Evolutionary conservation across 2,888 invertebrate genomes (phyloP).

Genomic region (Archips crataeganus): DNA sequence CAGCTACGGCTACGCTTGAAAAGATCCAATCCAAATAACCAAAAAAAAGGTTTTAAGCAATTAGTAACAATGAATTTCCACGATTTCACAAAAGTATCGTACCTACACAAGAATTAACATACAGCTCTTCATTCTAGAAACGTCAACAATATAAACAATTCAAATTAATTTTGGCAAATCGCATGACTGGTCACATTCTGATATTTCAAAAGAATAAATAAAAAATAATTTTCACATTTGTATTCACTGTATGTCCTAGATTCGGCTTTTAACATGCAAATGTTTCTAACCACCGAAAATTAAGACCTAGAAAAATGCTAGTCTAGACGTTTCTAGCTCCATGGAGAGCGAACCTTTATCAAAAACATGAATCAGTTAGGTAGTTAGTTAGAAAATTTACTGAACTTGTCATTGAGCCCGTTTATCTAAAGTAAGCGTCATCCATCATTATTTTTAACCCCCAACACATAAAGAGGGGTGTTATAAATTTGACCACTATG

Average conservation of each 20-base stretch:
- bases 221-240: slow-evolving; percentile 32
- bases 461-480: too few species aligned
- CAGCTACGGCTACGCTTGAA: too few species aligned
- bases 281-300: slow-evolving; percentile 17
- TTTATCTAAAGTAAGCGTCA: neutral
- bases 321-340: slow-evolving; percentile 11
- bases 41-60: too few species aligned
- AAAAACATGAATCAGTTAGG: neutral
- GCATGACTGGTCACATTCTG: slow-evolving; percentile 18
- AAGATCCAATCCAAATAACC: too few species aligned
- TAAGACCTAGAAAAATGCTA: slow-evolving; percentile 23
- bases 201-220: slow-evolving; percentile 26
- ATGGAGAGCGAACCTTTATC: neutral
- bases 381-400: too few species aligned
- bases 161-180: slow-evolving; percentile 22
- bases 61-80: too few species aligned
- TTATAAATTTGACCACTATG: too few species aligned
- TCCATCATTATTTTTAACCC: too few species aligned
- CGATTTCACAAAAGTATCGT: too few species aligned
- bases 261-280: slow-evolving; percentile 33
- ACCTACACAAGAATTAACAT: neutral
- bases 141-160: neutral
- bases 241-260: slow-evolving; percentile 37
- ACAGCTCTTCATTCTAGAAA: slow-evolving; percentile 33
- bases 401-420: neutral